A percentile compares a stretch with the other conserved stretches of the same genome.
These are phyloP conservation scores for Morone chrysops DNA, from an alignment of 2,113 vertebrate species.

Conservation along the genomic window DNA sequence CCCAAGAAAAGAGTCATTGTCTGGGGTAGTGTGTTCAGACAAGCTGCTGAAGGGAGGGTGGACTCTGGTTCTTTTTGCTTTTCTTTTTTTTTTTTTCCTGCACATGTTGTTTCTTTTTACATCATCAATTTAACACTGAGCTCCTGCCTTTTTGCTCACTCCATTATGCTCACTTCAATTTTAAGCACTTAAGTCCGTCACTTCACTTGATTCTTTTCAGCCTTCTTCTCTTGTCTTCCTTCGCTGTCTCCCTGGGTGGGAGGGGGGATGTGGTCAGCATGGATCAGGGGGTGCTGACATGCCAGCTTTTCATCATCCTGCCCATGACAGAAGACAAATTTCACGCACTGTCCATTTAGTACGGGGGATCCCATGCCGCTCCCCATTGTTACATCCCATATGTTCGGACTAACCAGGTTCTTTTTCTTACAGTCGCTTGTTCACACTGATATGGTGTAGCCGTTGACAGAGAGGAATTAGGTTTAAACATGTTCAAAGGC, in stretches of 20 bases:
- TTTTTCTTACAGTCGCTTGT: constrained; percentile 41
- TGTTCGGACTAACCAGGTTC: constrained; percentile 39
- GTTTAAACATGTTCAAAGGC: constrained; percentile 62
- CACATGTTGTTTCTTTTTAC: constrained; percentile 35
- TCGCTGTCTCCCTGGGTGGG: constrained; percentile 58
- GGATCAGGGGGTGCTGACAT: constrained; percentile 69
- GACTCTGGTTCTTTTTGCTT: constrained; percentile 22
- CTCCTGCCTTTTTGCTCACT: constrained; percentile 19
- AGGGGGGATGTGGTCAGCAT: constrained; percentile 43
- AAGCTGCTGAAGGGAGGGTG: constrained; percentile 58
- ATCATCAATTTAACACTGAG: constrained; percentile 45
- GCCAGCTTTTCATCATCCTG: constrained; percentile 66
- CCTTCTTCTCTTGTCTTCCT: constrained; percentile 9
- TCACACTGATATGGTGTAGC: constrained; percentile 24
- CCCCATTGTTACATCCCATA: constrained; percentile 45
- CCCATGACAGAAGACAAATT: constrained; percentile 59
- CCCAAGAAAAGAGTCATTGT: constrained; percentile 59
- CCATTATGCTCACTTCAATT: not conserved
- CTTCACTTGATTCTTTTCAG: constrained; percentile 28
- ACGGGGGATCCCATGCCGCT: constrained; percentile 27
- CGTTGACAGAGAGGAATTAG: constrained; percentile 57
- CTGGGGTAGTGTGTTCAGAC: constrained; percentile 55
- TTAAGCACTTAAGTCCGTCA: constrained; percentile 13
- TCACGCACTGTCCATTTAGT: constrained; percentile 70
- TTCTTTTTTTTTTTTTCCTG: not conserved